A percentile compares a stretch with the other conserved stretches of the same genome.
phyloP scores from a whole-genome alignment of 2,113 vertebrate species.

The Felis catus region F.catus_Fca126_mat1.0 CM031415.1:189974501-189975000 shows the following conservation, averaged over 20 bases:
- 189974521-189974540: not conserved
- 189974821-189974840: not conserved
- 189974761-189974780: not conserved
- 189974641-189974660: not conserved
- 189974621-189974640: not conserved
- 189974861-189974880: not conserved
- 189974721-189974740: not conserved
- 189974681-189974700: not conserved
- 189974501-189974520: not conserved
- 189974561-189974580: not conserved
- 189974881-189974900: not conserved
- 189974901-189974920: not conserved
- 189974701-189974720: rapidly evolving
- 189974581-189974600: not conserved
- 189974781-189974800: not conserved
- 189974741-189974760: not conserved
- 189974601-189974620: not conserved
- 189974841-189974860: not conserved
- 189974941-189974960: not conserved
- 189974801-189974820: not conserved
- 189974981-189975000: not conserved
- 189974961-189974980: not conserved
- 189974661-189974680: not conserved
- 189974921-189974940: not conserved
- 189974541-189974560: not conserved